These are phyloP conservation scores for Rhinopomastus cyanomelas DNA, from an alignment of 2,113 vertebrate genomes.

Conservation along the genomic window DNA sequence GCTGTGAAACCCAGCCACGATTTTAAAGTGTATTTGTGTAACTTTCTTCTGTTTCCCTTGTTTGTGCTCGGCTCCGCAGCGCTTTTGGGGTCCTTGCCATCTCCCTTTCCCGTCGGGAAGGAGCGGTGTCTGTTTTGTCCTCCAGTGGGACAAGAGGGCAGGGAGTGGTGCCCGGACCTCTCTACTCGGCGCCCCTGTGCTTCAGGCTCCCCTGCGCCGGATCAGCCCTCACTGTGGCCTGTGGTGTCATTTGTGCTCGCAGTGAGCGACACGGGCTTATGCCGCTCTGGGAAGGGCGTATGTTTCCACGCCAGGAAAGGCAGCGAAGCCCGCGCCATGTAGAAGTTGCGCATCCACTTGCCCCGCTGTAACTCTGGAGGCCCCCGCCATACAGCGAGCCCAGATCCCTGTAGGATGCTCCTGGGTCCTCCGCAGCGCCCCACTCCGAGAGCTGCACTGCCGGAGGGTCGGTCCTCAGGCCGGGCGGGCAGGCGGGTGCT, in stretches of 20 bases:
- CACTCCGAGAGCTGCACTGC: neutral
- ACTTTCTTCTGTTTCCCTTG: slow-evolving; percentile 1
- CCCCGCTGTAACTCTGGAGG: neutral
- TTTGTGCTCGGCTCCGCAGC: neutral
- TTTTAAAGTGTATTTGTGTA: slow-evolving; percentile 23
- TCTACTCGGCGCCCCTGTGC: neutral
- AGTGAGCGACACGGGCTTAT: accelerated
- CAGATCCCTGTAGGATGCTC: neutral
- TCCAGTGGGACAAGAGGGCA: neutral
- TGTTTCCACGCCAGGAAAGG: neutral
- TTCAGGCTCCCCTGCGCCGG: too few species aligned
- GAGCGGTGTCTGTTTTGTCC: neutral
- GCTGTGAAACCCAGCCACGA: slow-evolving; percentile 19
- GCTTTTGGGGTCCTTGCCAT: neutral
- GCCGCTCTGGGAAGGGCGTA: neutral
- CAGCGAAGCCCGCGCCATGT: neutral
- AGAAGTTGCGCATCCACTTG: neutral
- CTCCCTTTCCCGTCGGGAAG: neutral
- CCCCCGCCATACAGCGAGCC: accelerated
- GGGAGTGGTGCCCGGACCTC: accelerated
- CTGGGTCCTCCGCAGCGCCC: too few species aligned
- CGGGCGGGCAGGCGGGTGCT: accelerated
- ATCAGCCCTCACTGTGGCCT: too few species aligned
- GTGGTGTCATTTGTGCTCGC: too few species aligned
- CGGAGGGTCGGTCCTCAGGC: neutral